Conservation (phyloP, 2,888 invertebrate species). For the Camptogramma bilineatum region DNA sequence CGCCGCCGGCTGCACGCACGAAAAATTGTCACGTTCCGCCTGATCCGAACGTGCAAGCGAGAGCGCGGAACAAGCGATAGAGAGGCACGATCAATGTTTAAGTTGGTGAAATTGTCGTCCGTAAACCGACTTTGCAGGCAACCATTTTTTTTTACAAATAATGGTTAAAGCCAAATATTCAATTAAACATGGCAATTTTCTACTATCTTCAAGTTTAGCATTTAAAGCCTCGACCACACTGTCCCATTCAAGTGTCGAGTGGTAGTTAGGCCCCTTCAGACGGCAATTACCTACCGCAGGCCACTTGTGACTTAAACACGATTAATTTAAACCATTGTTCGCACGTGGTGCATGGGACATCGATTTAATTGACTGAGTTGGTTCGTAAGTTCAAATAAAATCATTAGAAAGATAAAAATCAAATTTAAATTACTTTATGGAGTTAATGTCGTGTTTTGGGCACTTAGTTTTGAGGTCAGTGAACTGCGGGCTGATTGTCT, state of each 20-base stretch:
- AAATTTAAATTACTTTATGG: too few relatives aligned
- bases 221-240: not conserved
- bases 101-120: too few relatives aligned
- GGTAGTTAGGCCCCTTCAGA: not conserved
- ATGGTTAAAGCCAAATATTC: not conserved
- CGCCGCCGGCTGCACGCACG: too few relatives aligned
- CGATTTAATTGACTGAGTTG: not conserved
- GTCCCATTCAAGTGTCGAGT: not conserved
- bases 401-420: too few relatives aligned
- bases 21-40: too few relatives aligned
- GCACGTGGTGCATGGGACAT: not conserved
- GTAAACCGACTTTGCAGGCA: too few relatives aligned
- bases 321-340: constrained; percentile 1
- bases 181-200: not conserved
- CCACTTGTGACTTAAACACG: not conserved
- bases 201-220: not conserved
- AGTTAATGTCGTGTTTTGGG: too few relatives aligned
- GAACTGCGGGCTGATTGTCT: too few relatives aligned
- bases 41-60: too few relatives aligned
- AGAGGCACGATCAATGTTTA: too few relatives aligned
- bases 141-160: not conserved
- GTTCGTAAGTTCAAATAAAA: not conserved
- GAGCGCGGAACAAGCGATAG: too few relatives aligned
- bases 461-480: too few relatives aligned
- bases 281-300: not conserved